phyloP scores from a whole-genome alignment of 2,113 vertebrate species.

The Gymnocephalus cernua region DNA sequence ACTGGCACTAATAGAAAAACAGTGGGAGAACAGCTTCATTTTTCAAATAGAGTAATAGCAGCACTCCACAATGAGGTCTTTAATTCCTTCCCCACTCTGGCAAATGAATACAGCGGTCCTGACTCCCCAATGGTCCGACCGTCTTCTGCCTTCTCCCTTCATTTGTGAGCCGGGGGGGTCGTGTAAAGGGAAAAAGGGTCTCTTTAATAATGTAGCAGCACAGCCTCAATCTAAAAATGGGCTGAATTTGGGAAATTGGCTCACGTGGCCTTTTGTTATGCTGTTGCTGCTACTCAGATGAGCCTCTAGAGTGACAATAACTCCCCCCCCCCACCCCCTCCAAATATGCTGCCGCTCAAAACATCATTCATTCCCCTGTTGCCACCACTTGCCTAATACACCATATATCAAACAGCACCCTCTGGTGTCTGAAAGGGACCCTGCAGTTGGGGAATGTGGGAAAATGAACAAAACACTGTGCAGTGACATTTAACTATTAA shows the following conservation, averaged over 20 bases:
- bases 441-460: slow-evolving; percentile 14
- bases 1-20: slow-evolving; percentile 80
- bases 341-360: slow-evolving; percentile 32
- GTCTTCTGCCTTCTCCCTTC: slow-evolving; percentile 60
- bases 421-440: slow-evolving; percentile 59
- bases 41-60: slow-evolving; percentile 79
- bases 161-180: slow-evolving; percentile 62
- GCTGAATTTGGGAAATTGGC: slow-evolving; percentile 50
- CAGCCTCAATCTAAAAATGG: slow-evolving; percentile 50
- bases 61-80: slow-evolving; percentile 73
- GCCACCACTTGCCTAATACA: slow-evolving; percentile 30
- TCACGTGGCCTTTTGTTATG: slow-evolving; percentile 44
- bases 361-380: slow-evolving; percentile 57
- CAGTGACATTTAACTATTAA: slow-evolving; percentile 51
- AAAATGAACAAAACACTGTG: slow-evolving; percentile 27
- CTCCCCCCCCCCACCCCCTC: background rate
- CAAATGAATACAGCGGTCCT: slow-evolving; percentile 70
- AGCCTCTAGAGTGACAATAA: slow-evolving; percentile 36
- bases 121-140: slow-evolving; percentile 57
- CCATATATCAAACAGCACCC: slow-evolving; percentile 71
- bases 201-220: slow-evolving; percentile 73
- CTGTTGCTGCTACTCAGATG: background rate
- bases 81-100: slow-evolving; percentile 75
- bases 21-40: slow-evolving; percentile 78
- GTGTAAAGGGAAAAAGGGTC: slow-evolving; percentile 40